Conservation (phyloP, 1,140 invertebrate species). For the Macrobrachium nipponense region DNA sequence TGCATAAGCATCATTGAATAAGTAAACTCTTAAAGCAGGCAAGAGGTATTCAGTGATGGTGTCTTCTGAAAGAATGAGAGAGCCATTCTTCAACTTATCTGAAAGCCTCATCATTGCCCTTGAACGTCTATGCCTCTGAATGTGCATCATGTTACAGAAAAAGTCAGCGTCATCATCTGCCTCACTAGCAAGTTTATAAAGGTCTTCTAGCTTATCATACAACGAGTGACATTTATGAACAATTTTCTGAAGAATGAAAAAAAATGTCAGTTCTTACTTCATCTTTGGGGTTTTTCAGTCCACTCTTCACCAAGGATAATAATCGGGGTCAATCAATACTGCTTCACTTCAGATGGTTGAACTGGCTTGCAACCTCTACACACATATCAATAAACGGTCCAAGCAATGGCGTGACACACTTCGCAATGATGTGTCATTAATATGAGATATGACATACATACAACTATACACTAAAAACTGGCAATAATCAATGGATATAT, state of each 20-base stretch:
- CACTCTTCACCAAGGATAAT: constrained; percentile 76
- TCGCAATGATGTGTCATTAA: constrained; percentile 84
- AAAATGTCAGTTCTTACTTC: constrained; percentile 81
- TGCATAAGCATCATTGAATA: constrained; percentile 81
- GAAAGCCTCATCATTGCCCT: constrained; percentile 67
- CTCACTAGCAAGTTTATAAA: constrained; percentile 78
- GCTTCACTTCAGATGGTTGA: constrained; percentile 69
- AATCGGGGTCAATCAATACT: constrained; percentile 81
- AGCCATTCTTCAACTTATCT: constrained; percentile 71
- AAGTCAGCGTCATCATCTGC: constrained; percentile 90
- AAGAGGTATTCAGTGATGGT: constrained; percentile 86
- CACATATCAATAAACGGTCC: constrained; percentile 74
- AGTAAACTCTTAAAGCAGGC: constrained; percentile 83
- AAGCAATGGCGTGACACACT: constrained; percentile 83
- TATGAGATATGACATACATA: constrained; percentile 66
- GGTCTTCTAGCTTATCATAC: constrained; percentile 81
- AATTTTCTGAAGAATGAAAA: constrained; percentile 78
- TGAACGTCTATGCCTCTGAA: constrained; percentile 83
- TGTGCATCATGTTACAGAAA: constrained; percentile 92
- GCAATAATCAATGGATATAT: constrained; percentile 43
- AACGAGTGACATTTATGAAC: constrained; percentile 61
- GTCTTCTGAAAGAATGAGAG: constrained; percentile 74
- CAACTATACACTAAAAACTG: constrained; percentile 53
- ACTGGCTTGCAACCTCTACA: constrained; percentile 66
- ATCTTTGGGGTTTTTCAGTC: constrained; percentile 77